Conservation (phyloP, 2,888 invertebrate genomes). For the Psylliodes chrysocephalus region DNA sequence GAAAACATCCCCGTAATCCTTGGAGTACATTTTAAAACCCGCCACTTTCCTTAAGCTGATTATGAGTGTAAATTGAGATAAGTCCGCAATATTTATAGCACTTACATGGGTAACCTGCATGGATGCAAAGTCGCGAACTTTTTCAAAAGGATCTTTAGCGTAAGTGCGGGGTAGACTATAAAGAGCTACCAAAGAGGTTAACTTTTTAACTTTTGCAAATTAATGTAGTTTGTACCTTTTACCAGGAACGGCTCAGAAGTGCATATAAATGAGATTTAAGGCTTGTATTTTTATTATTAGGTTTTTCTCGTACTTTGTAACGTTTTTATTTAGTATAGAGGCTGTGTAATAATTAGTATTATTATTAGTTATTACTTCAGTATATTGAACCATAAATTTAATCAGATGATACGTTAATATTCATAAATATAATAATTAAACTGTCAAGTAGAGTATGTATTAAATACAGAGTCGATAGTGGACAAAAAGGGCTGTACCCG, state of each 20-base stretch:
- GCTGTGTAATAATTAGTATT: no score
- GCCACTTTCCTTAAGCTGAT: conserved; percentile 66
- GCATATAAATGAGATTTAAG: not conserved
- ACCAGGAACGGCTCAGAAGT: not conserved
- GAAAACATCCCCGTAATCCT: conserved; percentile 61
- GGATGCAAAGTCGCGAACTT: conserved; percentile 43
- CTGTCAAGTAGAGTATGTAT: no score
- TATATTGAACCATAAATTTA: no score
- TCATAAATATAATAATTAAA: no score
- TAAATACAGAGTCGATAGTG: no score
- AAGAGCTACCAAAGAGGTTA: conserved; percentile 48
- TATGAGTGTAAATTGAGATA: conserved; percentile 66
- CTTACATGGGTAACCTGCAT: conserved; percentile 62
- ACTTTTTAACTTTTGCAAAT: conserved; percentile 56
- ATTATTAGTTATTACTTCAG: no score
- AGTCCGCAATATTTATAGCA: conserved; percentile 65
- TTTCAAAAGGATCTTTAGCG: conserved; percentile 48
- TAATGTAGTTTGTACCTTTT: conserved; percentile 53
- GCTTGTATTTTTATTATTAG: not conserved
- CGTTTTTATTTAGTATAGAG: no score
- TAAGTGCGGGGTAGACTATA: conserved; percentile 42
- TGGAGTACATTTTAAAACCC: conserved; percentile 64
- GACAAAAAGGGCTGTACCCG: no score
- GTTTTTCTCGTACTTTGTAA: no score
- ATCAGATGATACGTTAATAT: no score